These are phyloP conservation scores for Colletes collaris DNA, from an alignment of 2,888 invertebrate species.

Conservation along the genomic window DNA sequence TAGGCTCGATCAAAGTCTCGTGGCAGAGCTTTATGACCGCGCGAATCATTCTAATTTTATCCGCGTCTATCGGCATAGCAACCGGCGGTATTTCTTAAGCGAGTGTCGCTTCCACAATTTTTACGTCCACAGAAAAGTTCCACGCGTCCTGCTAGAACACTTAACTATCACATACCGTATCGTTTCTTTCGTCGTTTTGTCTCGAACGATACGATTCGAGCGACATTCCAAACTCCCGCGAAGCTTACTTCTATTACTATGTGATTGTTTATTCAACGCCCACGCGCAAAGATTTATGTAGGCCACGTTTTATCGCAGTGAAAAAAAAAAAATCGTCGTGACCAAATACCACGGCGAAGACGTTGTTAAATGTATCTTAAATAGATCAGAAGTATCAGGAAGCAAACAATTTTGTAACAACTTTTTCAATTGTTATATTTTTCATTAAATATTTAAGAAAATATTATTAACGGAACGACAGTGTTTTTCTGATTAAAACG, in stretches of 20 bases:
- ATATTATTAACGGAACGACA: too few relatives aligned
- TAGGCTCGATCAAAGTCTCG: slow-evolving; percentile 24
- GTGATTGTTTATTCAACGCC: neutral
- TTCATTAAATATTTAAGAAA: neutral
- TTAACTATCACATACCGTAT: neutral
- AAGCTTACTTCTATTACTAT: neutral
- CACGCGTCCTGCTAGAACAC: slow-evolving; percentile 14
- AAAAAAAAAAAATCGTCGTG: neutral
- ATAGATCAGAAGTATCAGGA: too few relatives aligned
- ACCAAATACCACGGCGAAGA: too few relatives aligned
- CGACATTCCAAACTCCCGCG: neutral
- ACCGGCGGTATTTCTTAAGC: neutral
- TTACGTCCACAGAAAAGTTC: slow-evolving; percentile 24
- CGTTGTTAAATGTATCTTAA: too few relatives aligned
- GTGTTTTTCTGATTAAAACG: too few relatives aligned
- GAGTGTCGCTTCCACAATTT: slow-evolving; percentile 32
- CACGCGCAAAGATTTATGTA: neutral
- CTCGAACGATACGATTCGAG: neutral
- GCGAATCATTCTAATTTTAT: slow-evolving; percentile 40
- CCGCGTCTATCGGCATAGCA: slow-evolving; percentile 10
- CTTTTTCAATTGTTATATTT: too few relatives aligned
- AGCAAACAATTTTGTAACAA: too few relatives aligned
- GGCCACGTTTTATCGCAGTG: neutral
- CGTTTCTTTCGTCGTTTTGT: neutral
- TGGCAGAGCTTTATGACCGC: slow-evolving; percentile 31